Conservation (phyloP, 2,797 vertebrate genomes). For the Chaetodon trifasciatus region DNA sequence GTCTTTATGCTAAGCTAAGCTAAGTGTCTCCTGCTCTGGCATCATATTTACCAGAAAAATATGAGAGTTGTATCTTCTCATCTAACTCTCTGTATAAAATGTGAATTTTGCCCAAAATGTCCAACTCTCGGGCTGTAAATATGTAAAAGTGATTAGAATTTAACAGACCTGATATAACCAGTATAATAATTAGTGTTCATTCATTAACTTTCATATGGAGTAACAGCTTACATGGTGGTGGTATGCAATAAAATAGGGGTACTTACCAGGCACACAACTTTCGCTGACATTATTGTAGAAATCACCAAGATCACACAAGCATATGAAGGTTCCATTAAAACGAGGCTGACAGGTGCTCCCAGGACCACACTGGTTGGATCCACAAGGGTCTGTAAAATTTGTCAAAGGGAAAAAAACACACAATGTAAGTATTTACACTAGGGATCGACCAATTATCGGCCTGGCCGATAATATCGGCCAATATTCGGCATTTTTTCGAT, state of each 20-base stretch:
- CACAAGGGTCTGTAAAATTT: constrained; percentile 56
- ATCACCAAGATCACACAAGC: constrained; percentile 63
- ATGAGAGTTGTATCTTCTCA: no score
- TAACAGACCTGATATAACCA: not conserved
- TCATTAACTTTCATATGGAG: not conserved
- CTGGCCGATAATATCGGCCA: no score
- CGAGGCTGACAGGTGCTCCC: constrained; percentile 60
- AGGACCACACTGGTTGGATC: not conserved
- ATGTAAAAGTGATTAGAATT: not conserved
- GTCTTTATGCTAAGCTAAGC: no score
- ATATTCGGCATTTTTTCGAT: no score
- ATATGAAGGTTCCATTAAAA: rapidly evolving
- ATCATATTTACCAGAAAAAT: not conserved
- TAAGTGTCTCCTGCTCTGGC: not conserved
- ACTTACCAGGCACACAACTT: constrained; percentile 40
- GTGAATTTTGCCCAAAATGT: not conserved
- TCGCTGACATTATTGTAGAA: rapidly evolving
- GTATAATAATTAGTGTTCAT: not conserved
- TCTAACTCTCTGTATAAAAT: no score
- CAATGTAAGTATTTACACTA: no score
- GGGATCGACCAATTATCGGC: no score
- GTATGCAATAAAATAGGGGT: not conserved
- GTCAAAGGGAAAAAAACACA: constrained; percentile 1
- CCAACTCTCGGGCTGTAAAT: not conserved
- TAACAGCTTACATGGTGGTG: not conserved